Conservation (phyloP, 2,113 vertebrate species). For the Brienomyrus longianalis region DNA sequence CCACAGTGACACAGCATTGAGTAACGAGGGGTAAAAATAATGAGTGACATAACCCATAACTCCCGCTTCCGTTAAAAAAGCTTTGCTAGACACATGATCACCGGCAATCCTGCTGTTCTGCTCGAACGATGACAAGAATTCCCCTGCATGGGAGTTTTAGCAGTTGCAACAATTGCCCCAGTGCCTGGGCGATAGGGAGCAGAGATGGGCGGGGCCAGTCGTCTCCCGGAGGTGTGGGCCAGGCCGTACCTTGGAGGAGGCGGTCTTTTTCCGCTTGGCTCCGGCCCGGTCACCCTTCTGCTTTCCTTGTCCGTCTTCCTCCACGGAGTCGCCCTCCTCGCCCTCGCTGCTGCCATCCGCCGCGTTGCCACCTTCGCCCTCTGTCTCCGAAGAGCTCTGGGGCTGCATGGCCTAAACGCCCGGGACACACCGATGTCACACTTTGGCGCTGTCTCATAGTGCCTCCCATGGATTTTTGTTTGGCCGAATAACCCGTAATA, state of each 20-base stretch:
- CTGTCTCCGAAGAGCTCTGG: constrained; percentile 88
- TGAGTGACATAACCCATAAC: not conserved
- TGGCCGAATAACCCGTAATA: not conserved
- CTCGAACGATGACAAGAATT: not conserved
- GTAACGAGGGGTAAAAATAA: not conserved
- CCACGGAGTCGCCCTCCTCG: constrained; percentile 80
- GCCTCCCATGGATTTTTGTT: not conserved
- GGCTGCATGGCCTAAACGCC: constrained; percentile 75
- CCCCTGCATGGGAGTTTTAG: not conserved
- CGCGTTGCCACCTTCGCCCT: constrained; percentile 79
- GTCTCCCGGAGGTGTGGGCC: not conserved
- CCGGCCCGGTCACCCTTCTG: constrained; percentile 81
- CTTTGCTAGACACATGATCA: not conserved
- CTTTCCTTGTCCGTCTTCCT: constrained; percentile 80
- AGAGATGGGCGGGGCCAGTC: not conserved
- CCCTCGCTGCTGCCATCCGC: constrained; percentile 88
- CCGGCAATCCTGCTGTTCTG: not conserved
- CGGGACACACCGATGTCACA: not conserved
- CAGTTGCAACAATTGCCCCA: not conserved
- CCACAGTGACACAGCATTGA: not conserved
- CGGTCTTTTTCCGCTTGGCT: constrained; percentile 87
- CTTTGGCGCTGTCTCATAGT: not conserved
- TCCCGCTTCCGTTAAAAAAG: not conserved
- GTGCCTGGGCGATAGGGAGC: not conserved
- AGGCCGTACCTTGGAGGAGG: constrained; percentile 73